A percentile compares a stretch with the other conserved stretches of the same genome.
phyloP scores from a whole-genome alignment of 2,888 invertebrate species.

The Andrena trimmerana region DNA sequence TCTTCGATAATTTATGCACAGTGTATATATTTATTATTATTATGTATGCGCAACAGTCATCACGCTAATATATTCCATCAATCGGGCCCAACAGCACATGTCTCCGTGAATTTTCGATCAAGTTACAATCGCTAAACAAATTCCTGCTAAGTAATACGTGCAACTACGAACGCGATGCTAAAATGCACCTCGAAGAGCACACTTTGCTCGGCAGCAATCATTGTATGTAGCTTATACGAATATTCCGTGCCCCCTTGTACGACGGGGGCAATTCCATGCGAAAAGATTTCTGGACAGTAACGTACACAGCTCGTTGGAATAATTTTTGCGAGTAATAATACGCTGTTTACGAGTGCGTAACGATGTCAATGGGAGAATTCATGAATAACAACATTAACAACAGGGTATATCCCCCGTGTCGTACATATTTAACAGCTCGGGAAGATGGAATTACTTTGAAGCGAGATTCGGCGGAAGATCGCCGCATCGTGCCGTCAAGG shows the following conservation, averaged over 20 bases:
- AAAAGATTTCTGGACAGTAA: background rate
- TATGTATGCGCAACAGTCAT: conserved; percentile 28
- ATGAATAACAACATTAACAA: background rate
- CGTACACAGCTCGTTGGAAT: background rate
- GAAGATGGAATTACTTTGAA: background rate
- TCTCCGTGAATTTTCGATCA: conserved; percentile 48
- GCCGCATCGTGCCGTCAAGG: conserved; percentile 6
- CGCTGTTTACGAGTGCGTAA: background rate
- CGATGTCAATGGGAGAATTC: background rate
- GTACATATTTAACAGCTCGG: background rate
- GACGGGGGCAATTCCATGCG: background rate
- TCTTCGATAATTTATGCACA: background rate
- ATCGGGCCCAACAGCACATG: conserved; percentile 47
- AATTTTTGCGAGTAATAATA: too few species aligned
- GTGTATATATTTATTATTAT: background rate
- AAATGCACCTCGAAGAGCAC: background rate
- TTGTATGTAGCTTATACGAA: conserved; percentile 22
- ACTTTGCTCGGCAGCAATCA: conserved; percentile 9
- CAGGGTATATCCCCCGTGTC: background rate
- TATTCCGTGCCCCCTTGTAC: background rate
- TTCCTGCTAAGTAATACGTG: background rate
- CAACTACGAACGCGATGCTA: conserved; percentile 8
- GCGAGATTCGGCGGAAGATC: background rate
- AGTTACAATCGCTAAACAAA: background rate
- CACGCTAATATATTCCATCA: conserved; percentile 26